Conservation (phyloP, 2,797 vertebrate genomes). For the Gallinago solitaria region DNA sequence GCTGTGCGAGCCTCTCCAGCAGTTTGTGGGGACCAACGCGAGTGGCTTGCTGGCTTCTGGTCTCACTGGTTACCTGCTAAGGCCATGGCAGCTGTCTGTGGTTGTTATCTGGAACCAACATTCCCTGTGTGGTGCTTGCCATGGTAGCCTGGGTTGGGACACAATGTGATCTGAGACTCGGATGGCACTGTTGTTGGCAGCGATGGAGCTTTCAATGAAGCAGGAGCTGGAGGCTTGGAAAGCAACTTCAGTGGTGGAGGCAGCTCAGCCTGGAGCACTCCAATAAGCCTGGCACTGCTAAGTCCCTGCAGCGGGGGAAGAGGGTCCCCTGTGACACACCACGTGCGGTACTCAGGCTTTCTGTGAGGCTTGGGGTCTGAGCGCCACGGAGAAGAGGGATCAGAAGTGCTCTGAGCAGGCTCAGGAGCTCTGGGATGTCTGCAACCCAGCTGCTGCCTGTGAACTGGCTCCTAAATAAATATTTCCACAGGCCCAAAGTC, state of each 20-base stretch:
- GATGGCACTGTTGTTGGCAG: neutral
- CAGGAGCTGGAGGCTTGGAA: neutral
- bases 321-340: neutral
- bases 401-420: neutral
- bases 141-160: neutral
- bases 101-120: neutral
- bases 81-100: neutral
- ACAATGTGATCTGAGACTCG: neutral
- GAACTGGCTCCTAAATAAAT: neutral
- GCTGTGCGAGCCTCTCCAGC: neutral
- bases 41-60: neutral
- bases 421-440: neutral
- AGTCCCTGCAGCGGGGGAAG: neutral
- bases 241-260: neutral
- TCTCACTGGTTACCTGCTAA: neutral
- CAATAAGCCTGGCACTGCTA: neutral
- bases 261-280: neutral
- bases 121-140: neutral
- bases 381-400: neutral
- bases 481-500: neutral
- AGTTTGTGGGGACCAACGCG: neutral
- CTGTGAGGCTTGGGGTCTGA: fast-evolving
- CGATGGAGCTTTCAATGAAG: neutral
- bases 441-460: neutral
- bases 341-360: fast-evolving